A percentile compares a stretch with the other conserved stretches of the same genome.
Conservation (phyloP, 35 echinoderm and acorn worm genomes). For the Heliocidaris erythrogramma region DNA sequence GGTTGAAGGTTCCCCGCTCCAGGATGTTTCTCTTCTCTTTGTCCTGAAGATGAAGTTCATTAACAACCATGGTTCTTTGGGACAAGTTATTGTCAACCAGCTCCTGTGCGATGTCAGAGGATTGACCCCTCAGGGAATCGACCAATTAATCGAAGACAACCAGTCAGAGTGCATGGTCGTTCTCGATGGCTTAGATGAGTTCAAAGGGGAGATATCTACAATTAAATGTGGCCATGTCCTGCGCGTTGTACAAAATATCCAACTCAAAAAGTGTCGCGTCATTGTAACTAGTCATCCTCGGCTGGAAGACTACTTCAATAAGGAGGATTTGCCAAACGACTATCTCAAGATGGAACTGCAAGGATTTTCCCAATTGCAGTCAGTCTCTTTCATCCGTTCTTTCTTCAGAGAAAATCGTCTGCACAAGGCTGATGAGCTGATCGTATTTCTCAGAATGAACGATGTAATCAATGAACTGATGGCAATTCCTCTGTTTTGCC, state of each 20-base stretch:
- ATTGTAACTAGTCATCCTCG: neutral
- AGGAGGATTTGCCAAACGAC: neutral
- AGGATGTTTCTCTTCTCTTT: neutral
- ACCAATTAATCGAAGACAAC: neutral
- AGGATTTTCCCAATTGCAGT: neutral
- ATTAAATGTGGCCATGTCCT: neutral
- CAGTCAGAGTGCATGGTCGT: neutral
- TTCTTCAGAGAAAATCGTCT: neutral
- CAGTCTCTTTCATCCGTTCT: neutral
- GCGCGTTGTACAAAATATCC: neutral
- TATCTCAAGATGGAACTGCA: neutral
- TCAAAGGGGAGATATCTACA: neutral
- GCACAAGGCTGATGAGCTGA: neutral
- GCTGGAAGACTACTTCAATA: neutral
- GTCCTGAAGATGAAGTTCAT: neutral
- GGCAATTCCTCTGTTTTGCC: neutral
- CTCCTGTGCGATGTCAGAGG: neutral
- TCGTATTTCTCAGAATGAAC: neutral
- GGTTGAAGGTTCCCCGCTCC: neutral
- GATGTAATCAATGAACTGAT: neutral
- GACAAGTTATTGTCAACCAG: neutral
- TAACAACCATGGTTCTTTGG: neutral
- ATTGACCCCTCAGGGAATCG: neutral
- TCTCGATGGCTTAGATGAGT: neutral
- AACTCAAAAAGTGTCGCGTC: neutral